These are phyloP conservation scores for Drosophila triauraria DNA, from an alignment of 1,140 invertebrate species.

Conservation along the genomic window DNA sequence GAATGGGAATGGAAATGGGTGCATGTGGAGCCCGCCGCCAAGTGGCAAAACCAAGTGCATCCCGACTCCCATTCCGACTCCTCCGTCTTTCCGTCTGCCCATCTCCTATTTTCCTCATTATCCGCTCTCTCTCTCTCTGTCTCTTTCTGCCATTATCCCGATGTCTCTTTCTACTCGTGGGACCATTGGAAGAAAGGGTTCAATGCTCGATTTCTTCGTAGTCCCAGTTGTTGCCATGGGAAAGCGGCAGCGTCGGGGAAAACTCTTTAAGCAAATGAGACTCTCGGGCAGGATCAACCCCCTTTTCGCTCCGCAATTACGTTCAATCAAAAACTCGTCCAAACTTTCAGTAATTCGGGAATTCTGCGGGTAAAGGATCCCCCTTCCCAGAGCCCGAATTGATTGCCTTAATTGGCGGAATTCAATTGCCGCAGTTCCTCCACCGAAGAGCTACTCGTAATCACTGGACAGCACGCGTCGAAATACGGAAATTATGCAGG, in stretches of 20 bases:
- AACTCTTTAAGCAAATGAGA: slow-evolving; percentile 27
- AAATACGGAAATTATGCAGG: slow-evolving; percentile 65
- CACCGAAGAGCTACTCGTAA: slow-evolving; percentile 12
- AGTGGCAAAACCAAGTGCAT: slow-evolving; percentile 35
- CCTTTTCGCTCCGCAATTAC: slow-evolving; percentile 47
- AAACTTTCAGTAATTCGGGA: slow-evolving; percentile 9
- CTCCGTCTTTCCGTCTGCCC: slow-evolving; percentile 7
- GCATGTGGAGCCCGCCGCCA: slow-evolving; percentile 54
- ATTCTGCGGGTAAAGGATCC: slow-evolving; percentile 75
- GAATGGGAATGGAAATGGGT: slow-evolving; percentile 57
- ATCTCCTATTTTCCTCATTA: slow-evolving; percentile 15
- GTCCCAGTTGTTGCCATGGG: slow-evolving; percentile 59
- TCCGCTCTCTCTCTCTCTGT: slow-evolving; percentile 5
- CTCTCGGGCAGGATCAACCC: slow-evolving; percentile 63
- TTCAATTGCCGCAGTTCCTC: slow-evolving; percentile 46
- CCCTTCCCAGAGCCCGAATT: slow-evolving; percentile 5
- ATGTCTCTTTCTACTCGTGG: slow-evolving; percentile 24
- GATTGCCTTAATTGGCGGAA: slow-evolving; percentile 69
- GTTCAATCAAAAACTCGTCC: slow-evolving; percentile 59
- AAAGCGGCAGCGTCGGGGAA: slow-evolving; percentile 43
- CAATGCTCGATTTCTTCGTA: slow-evolving; percentile 72
- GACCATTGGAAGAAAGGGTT: slow-evolving; percentile 60
- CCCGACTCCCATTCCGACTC: slow-evolving; percentile 21
- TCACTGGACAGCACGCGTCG: slow-evolving; percentile 56
- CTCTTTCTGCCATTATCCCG: slow-evolving; percentile 15